A percentile compares a stretch with the other conserved stretches of the same genome.
phyloP scores from a whole-genome alignment of 2,113 vertebrate species.

The Eurypyga helias region DNA sequence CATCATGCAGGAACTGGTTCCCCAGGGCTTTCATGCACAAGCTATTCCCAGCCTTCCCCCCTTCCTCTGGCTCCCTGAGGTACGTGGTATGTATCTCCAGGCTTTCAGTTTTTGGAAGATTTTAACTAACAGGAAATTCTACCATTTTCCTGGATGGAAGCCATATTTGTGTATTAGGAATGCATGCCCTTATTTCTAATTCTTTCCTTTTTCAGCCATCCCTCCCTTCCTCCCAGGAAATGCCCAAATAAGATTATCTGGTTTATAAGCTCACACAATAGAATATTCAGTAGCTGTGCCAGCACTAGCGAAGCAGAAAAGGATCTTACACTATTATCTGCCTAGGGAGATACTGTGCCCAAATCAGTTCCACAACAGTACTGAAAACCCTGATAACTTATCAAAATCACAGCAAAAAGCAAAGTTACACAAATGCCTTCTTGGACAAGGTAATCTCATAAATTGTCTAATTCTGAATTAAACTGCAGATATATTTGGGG shows the following conservation, averaged over 20 bases:
- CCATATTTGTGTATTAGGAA: conserved; percentile 27
- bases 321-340: neutral
- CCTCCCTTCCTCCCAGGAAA: conserved; percentile 45
- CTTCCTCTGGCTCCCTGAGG: neutral
- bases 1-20: neutral
- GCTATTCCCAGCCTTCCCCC: conserved; percentile 10
- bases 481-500: neutral
- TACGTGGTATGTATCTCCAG: neutral
- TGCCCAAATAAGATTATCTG: conserved; percentile 62
- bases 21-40: neutral
- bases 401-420: neutral
- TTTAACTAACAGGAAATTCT: conserved; percentile 54
- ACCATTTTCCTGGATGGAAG: conserved; percentile 14
- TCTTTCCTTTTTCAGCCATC: conserved; percentile 38
- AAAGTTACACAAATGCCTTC: neutral
- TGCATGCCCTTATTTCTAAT: conserved; percentile 15
- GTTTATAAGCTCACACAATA: conserved; percentile 53
- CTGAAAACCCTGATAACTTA: conserved; percentile 18
- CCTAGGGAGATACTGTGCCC: neutral
- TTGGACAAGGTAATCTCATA: neutral
- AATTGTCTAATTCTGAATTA: neutral
- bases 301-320: neutral
- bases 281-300: conserved; percentile 35
- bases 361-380: neutral
- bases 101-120: neutral